phyloP scores from a whole-genome alignment of 2,113 vertebrate species.

The Ondatra zibethicus region DNA sequence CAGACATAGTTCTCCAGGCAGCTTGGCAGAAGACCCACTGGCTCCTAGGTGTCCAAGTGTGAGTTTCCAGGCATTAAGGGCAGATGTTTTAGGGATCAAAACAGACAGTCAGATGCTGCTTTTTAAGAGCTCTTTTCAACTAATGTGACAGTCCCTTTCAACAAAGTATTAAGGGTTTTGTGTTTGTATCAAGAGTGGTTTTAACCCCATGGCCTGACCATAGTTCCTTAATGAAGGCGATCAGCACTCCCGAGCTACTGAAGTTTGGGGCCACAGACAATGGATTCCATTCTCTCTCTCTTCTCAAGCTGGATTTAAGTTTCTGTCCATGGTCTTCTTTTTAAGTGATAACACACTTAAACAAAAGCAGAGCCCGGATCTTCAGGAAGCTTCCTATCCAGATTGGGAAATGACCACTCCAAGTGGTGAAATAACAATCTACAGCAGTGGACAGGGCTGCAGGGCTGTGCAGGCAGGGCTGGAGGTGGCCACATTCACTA shows the following conservation, averaged over 20 bases:
- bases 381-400: conserved; percentile 1
- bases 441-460: not conserved
- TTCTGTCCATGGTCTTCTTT: not conserved
- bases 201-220: not conserved
- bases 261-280: not conserved
- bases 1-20: conserved; percentile 21
- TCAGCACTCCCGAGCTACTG: not conserved
- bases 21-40: conserved; percentile 38
- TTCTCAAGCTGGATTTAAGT: not conserved
- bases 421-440: not conserved
- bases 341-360: not conserved
- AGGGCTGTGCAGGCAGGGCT: not conserved
- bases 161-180: conserved; percentile 48
- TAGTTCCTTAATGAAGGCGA: not conserved
- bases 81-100: conserved; percentile 82
- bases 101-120: conserved; percentile 73
- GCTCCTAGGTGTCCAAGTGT: not conserved
- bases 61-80: conserved; percentile 64
- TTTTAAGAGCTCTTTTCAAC: conserved; percentile 68
- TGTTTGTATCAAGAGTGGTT: conserved; percentile 43
- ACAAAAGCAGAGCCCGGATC: not conserved
- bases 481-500: not conserved
- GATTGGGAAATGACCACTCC: not conserved
- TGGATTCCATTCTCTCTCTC: not conserved
- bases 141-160: conserved; percentile 69